Evolutionary conservation across 1,140 invertebrate species (phyloP).

Genomic region (Drosophila melanogaster): Release_6_plus_ISO1_MT NT_033779.5:10821501-10822000

Average conservation of each 20-base stretch:
- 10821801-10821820: slow-evolving; percentile 94
- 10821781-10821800: slow-evolving; percentile 86
- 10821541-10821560: slow-evolving; percentile 91
- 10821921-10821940: no score
- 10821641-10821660: slow-evolving; percentile 91
- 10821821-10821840: slow-evolving; percentile 98
- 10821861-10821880: slow-evolving; percentile 94
- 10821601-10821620: slow-evolving; percentile 92
- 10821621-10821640: slow-evolving; percentile 65
- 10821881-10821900: slow-evolving; percentile 91
- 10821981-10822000: no score
- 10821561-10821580: slow-evolving; percentile 99
- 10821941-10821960: neutral
- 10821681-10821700: slow-evolving; percentile 92
- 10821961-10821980: neutral
- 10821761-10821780: slow-evolving; percentile 88
- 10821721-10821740: slow-evolving; percentile 91
- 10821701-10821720: slow-evolving; percentile 90
- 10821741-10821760: slow-evolving; percentile 95
- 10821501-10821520: slow-evolving; percentile 71
- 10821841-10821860: slow-evolving; percentile 97
- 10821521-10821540: slow-evolving; percentile 27
- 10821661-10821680: slow-evolving; percentile 90
- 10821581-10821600: slow-evolving; percentile 94
- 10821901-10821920: neutral